A percentile compares a stretch with the other conserved stretches of the same genome.
phyloP scores from a whole-genome alignment of 1,140 invertebrate genomes.

The Lepidurus arcticus region DNA sequence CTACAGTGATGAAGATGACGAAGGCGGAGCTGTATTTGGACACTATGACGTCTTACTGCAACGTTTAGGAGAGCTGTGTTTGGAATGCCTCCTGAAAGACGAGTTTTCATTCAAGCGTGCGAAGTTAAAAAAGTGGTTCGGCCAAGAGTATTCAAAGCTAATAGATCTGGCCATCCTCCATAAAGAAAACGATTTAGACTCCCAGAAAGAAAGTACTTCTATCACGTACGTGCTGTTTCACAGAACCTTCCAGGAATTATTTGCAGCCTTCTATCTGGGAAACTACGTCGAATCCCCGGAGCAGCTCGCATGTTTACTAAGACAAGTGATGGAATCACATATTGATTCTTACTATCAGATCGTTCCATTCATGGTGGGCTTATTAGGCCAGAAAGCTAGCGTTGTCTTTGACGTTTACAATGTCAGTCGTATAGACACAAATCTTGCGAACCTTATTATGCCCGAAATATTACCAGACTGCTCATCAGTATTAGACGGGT shows the following conservation, averaged over 20 bases:
- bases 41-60: not conserved
- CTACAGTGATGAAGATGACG: not conserved
- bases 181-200: not conserved
- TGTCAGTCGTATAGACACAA: not conserved
- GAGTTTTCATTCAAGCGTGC: not conserved
- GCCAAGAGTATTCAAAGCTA: not conserved
- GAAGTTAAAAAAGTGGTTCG: not conserved
- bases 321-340: not conserved
- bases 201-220: not conserved
- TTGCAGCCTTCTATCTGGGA: not conserved
- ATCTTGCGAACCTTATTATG: not conserved
- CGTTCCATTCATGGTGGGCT: not conserved
- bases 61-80: not conserved
- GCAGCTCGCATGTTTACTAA: not conserved
- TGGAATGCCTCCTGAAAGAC: not conserved
- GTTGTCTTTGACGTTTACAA: not conserved
- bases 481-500: not conserved
- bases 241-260: not conserved
- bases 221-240: not conserved
- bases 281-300: not conserved
- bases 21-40: not conserved
- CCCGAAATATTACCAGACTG: not conserved
- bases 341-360: not conserved
- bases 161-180: not conserved
- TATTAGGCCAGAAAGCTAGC: not conserved